A percentile compares a stretch with the other conserved stretches of the same genome.
phyloP scores from a whole-genome alignment of 37 sponge, comb jelly and placozoan species.

The Axinella damicornis region DNA sequence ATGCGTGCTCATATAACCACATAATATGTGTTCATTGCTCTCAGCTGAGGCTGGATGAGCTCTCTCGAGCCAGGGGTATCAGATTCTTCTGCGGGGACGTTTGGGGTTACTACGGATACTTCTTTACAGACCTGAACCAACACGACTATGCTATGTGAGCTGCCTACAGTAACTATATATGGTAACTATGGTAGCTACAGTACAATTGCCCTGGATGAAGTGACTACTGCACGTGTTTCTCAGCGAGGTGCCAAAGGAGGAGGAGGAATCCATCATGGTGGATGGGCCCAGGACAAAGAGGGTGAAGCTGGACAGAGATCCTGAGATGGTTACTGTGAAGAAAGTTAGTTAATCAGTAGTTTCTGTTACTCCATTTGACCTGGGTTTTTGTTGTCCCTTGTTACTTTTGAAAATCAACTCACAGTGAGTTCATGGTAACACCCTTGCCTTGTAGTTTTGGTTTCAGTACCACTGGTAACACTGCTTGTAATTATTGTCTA shows the following conservation, averaged over 20 bases:
- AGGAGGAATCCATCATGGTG: constrained; percentile 1
- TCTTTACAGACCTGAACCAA: constrained; percentile 77
- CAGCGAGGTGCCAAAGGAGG: constrained; percentile 27
- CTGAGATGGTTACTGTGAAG: constrained; percentile 38
- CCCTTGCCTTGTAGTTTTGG: too few relatives aligned
- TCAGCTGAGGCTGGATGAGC: constrained; percentile 67
- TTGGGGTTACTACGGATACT: constrained; percentile 96
- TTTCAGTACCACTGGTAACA: too few relatives aligned
- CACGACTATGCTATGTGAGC: constrained; percentile 71
- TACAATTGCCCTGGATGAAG: too few relatives aligned
- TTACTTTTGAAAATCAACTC: too few relatives aligned
- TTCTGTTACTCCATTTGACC: too few relatives aligned
- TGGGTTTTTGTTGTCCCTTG: too few relatives aligned
- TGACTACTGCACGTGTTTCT: neutral
- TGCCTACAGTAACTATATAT: too few relatives aligned
- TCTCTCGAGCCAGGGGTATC: constrained; percentile 72
- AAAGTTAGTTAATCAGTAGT: constrained; percentile 37
- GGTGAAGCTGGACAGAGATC: neutral
- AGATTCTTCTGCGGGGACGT: constrained; percentile 92
- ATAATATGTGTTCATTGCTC: neutral
- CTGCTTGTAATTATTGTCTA: too few relatives aligned
- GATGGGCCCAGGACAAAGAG: constrained; percentile 23
- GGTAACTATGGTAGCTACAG: too few relatives aligned
- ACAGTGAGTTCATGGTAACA: too few relatives aligned
- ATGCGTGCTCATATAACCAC: neutral